Base-by-base conservation (phyloP, 1,140 invertebrate genomes). In the Leucophenga varia region DNA sequence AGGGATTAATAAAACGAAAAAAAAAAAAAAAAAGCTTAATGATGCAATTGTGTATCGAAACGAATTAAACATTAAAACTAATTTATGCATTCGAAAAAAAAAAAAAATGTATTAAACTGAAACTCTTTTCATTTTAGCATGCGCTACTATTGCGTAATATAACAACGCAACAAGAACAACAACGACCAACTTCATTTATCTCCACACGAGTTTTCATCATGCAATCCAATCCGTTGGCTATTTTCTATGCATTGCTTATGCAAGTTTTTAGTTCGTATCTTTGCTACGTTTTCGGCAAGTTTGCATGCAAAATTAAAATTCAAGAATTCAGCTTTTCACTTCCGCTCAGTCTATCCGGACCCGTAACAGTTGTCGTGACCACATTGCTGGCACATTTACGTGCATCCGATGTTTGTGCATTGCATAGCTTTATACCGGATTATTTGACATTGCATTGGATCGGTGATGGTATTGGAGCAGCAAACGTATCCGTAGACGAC, bases 281-380 rank as follows among this genome's bases (percentile, higher is more conserved):
- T 9, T 83, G 83, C 58, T 91, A 90, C 61, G 80, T 85, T 49
- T 84, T 87, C 58, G 85, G 82, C 17, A 91, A 89, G 80, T 91
- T 90, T 59, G 82, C 89, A 8, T 91, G 87, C 72, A 89, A 89
- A 79, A 89, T 91, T 48, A 82, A 88, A 67, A 91, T 92, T 68
- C 89, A 92, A 67, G 81, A 82, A 35, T 86, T 91, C 60, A 86
- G 89, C 54, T 92, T 86, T 61, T 86, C 90, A 0, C 79, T 93
- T 45, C 89, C 91, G 0, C 78, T 92, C 0, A 87, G 78, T 59
- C 72, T 93, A 22, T 80, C 82, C 0, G 81, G 87, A 4, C 89
- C 89, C 1, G 79, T 84, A 0, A 81, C 86, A 1, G 78, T 91
- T 14, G 82, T 80, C 4, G 56, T 84, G 31, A 72, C 88, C 9